phyloP scores from a whole-genome alignment of 2,113 vertebrate species.

The Seriola quinqueradiata region DNA sequence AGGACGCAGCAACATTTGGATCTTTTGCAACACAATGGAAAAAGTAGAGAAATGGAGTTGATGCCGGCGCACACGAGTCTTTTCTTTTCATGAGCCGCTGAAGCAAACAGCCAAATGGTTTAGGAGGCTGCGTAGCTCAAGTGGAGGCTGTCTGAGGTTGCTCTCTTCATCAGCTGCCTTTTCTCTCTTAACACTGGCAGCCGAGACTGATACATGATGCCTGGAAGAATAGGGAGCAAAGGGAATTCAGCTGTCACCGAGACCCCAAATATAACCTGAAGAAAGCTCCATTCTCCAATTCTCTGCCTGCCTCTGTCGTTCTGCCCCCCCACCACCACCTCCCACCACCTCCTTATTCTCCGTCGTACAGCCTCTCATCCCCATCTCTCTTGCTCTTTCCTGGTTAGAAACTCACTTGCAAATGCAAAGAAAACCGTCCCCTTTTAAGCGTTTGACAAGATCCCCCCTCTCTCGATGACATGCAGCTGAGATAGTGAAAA shows the following conservation, averaged over 20 bases:
- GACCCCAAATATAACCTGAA: slow-evolving; percentile 66
- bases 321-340: neutral
- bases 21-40: slow-evolving; percentile 29
- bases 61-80: slow-evolving; percentile 19
- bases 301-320: neutral
- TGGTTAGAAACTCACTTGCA: slow-evolving; percentile 45
- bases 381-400: slow-evolving; percentile 29
- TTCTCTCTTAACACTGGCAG: slow-evolving; percentile 46
- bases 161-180: slow-evolving; percentile 50
- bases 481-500: slow-evolving; percentile 1
- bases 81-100: slow-evolving; percentile 21
- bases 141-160: slow-evolving; percentile 43
- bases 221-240: slow-evolving; percentile 59
- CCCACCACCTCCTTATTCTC: neutral
- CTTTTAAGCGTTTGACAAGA: slow-evolving; percentile 44
- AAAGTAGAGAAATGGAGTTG: slow-evolving; percentile 30
- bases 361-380: slow-evolving; percentile 3
- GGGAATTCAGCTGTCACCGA: slow-evolving; percentile 67
- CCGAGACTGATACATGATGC: slow-evolving; percentile 52
- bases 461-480: slow-evolving; percentile 27
- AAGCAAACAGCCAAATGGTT: slow-evolving; percentile 12
- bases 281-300: slow-evolving; percentile 46
- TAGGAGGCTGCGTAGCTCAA: slow-evolving; percentile 16
- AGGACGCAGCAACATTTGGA: neutral
- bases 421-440: slow-evolving; percentile 33